A percentile compares a stretch with the other conserved stretches of the same genome.
These are phyloP conservation scores for Callipepla squamata DNA, from an alignment of 2,113 vertebrate genomes.

Conservation along the genomic window DNA sequence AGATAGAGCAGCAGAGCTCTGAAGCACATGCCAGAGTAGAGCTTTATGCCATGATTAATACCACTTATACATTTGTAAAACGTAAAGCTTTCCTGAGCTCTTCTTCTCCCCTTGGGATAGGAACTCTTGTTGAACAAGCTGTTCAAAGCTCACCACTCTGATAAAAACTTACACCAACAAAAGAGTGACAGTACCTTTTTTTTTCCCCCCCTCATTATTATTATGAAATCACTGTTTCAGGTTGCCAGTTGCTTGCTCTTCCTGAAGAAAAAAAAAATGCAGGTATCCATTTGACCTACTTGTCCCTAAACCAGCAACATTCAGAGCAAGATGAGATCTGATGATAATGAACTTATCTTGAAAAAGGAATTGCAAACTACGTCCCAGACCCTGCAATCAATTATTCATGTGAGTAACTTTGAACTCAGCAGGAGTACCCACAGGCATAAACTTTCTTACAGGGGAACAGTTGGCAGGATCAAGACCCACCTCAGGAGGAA, in stretches of 20 bases:
- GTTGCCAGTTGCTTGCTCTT: neutral
- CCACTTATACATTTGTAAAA: constrained; percentile 54
- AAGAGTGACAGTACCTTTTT: neutral
- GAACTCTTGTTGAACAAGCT: constrained; percentile 44
- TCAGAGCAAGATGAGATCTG: constrained; percentile 32
- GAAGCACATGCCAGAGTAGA: neutral
- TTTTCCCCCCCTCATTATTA: neutral
- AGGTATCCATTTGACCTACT: constrained; percentile 32
- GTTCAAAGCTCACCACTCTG: constrained; percentile 28
- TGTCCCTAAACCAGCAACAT: constrained; percentile 3
- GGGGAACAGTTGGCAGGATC: constrained; percentile 61
- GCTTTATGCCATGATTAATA: constrained; percentile 10
- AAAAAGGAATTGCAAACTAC: constrained; percentile 56
- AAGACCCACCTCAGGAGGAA: constrained; percentile 62
- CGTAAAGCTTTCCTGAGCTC: neutral
- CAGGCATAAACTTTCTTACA: constrained; percentile 64
- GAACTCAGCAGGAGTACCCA: constrained; percentile 68
- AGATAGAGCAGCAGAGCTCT: neutral
- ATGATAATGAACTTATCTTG: constrained; percentile 62
- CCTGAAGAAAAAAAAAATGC: neutral
- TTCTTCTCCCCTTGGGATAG: constrained; percentile 9
- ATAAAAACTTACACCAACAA: constrained; percentile 9
- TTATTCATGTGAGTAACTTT: constrained; percentile 70
- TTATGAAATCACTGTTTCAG: neutral
- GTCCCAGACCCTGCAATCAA: constrained; percentile 61